Base-by-base conservation (phyloP, 37 sponge, comb jelly and placozoan species). In the Aplysina aerophoba region DNA sequence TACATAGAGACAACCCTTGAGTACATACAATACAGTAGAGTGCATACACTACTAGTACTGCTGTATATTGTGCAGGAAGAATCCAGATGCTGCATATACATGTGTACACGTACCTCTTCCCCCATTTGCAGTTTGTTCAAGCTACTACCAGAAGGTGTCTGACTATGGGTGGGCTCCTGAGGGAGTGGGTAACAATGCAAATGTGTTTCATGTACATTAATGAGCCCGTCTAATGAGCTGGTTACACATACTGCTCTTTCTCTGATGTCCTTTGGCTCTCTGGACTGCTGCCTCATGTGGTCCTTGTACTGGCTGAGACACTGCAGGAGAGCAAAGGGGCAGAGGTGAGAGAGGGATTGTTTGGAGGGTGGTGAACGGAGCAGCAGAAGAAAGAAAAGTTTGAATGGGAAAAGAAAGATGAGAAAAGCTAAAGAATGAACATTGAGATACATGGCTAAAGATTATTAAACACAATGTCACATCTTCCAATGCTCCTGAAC, bases 261-360 rank as follows among this genome's bases (percentile, higher is more conserved):
- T 71, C 73, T 71, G 4, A 25, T 34, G n/a, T 71, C 73, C 37
- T 71, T 71, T 35, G 37, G 35, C 30, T 71, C 73, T 5, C 73
- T 31, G 37, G 73, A 71, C 37, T 71, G 73, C 37, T 71, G 73
- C 37, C 73, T 71, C 73, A 71, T 31, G 36, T 71, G 73, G 37
- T 71, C 73, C 73, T 71, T 71, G 73, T 71, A 71, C 11, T 71
- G 73, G 28, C 37, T 35, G 20, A 71, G 35, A 71, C 73, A 71
- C 73, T 71, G 73, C 35, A 71, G 6, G 21, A 27, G 21, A 35
- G 36, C 73, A 71, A 33, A 71, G 35, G 15, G 21, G 28, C 8
- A 3, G 8, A 8, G 50, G 8, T 11, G 50, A 44, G 8, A 44
- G 3, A 8, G 50, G 50, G 8, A 44, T 3, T 3, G 50, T 11